These are phyloP conservation scores for Drosophila subsilvestris DNA, from an alignment of 2,888 invertebrate species.

Conservation along the genomic window DNA sequence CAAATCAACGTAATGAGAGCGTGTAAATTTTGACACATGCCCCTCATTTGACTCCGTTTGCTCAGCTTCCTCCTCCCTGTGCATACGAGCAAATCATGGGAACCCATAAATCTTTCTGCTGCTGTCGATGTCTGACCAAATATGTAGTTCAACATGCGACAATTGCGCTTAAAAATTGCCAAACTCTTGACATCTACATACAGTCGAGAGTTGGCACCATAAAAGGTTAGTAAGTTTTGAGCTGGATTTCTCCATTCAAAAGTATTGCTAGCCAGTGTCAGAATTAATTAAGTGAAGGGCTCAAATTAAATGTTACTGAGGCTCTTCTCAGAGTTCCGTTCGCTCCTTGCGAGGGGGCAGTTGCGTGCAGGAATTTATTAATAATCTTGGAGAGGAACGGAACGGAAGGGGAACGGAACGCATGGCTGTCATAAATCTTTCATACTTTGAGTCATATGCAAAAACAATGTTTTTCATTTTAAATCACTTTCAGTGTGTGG, in stretches of 20 bases:
- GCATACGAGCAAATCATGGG: conserved; percentile 35
- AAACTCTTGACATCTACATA: conserved; percentile 27
- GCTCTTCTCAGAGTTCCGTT: conserved; percentile 32
- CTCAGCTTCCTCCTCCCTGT: conserved; percentile 2
- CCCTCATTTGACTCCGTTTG: conserved; percentile 32
- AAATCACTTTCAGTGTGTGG: conserved; percentile 62
- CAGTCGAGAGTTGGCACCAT: conserved; percentile 18
- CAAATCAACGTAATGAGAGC: conserved; percentile 69
- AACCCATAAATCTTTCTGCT: conserved; percentile 39
- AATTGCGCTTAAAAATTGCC: conserved; percentile 51
- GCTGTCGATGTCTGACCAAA: conserved; percentile 65
- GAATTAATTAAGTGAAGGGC: conserved; percentile 61
- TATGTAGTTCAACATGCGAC: conserved; percentile 59
- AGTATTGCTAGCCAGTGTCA: conserved; percentile 35
- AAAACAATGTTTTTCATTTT: conserved; percentile 59
- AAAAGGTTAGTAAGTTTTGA: conserved; percentile 36
- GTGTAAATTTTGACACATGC: conserved; percentile 75
- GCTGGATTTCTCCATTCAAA: conserved; percentile 17
- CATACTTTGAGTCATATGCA: conserved; percentile 68
- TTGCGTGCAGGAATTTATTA: conserved; percentile 58
- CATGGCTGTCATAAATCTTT: conserved; percentile 74
- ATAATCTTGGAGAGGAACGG: conserved; percentile 58
- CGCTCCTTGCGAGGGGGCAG: conserved; percentile 9
- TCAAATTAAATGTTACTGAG: conserved; percentile 70
- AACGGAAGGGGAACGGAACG: conserved; percentile 61